These are phyloP conservation scores for Cepphus grylle DNA, from an alignment of 2,113 vertebrate species.

Conservation along the genomic window DNA sequence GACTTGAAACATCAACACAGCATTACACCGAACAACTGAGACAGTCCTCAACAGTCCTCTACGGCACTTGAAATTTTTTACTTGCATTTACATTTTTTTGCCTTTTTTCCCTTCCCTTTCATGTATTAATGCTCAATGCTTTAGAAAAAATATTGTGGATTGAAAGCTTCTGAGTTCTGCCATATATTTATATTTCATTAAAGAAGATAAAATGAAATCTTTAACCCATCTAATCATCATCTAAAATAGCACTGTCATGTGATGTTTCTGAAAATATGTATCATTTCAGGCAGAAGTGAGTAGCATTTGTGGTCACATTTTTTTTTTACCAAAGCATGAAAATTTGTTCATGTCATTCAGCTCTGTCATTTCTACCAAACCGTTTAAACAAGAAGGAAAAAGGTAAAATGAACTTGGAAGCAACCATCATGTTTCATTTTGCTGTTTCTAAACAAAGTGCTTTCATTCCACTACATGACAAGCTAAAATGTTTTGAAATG, in stretches of 20 bases:
- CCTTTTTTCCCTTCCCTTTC: background rate
- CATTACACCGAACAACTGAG: background rate
- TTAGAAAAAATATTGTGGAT: background rate
- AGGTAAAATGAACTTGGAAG: background rate
- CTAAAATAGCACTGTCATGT: background rate
- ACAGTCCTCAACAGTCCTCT: background rate
- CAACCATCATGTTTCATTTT: background rate
- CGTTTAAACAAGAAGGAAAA: background rate
- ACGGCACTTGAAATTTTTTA: background rate
- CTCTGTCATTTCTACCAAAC: background rate
- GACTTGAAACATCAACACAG: background rate
- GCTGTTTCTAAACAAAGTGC: background rate
- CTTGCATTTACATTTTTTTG: background rate
- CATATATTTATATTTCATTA: background rate
- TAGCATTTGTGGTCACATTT: background rate
- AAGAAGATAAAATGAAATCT: background rate
- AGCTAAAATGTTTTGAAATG: background rate
- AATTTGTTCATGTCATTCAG: background rate
- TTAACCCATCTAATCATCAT: background rate
- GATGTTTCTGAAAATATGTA: background rate
- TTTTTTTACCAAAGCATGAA: background rate
- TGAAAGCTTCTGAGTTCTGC: background rate
- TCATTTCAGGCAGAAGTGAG: background rate
- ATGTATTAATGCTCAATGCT: background rate
- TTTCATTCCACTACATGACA: background rate